phyloP scores from a whole-genome alignment of 2,113 vertebrate genomes.

The Promerops cafer region DNA sequence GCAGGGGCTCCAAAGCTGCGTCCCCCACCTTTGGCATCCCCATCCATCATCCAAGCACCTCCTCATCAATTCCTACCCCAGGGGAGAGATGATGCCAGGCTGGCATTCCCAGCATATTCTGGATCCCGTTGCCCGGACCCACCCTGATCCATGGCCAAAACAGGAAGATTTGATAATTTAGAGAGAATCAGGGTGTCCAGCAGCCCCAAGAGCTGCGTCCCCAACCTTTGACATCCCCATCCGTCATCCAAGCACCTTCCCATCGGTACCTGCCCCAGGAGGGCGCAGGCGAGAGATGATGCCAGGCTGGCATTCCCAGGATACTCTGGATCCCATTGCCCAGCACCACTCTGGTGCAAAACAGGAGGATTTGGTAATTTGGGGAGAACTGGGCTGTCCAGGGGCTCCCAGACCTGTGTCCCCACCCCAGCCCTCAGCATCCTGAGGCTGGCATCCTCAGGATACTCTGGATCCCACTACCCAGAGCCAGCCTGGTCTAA shows the following conservation, averaged over 20 bases:
- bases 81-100: neutral
- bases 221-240: neutral
- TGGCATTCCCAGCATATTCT: neutral
- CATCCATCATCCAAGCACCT: neutral
- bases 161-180: neutral
- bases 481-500: neutral
- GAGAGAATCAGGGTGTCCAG: neutral
- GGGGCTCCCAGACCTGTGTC: neutral
- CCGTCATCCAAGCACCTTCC: neutral
- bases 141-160: no score
- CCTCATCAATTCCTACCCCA: fast-evolving
- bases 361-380: neutral
- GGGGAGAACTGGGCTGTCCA: neutral
- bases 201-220: neutral
- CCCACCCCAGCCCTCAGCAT: neutral
- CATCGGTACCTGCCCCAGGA: fast-evolving
- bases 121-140: neutral
- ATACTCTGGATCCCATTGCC: neutral
- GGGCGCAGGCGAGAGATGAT: neutral
- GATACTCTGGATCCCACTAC: neutral
- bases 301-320: neutral
- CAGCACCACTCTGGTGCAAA: fast-evolving
- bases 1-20: neutral
- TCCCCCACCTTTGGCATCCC: neutral
- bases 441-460: neutral